Evolutionary conservation across 2,888 invertebrate species (phyloP).

Genomic region (Torymus auratus): DNA sequence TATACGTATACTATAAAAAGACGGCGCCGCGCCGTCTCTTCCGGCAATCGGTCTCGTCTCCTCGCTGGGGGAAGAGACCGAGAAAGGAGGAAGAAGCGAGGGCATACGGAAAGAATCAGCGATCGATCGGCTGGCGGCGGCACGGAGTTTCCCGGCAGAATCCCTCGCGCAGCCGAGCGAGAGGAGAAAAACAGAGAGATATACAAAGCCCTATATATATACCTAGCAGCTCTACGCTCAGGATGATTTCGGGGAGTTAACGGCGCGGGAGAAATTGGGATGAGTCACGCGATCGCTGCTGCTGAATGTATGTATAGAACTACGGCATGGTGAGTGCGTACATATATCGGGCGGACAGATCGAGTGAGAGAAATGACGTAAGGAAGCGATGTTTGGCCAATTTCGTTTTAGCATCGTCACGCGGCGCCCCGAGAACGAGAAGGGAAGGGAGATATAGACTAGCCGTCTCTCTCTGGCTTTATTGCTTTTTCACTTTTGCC

Average conservation of each 20-base stretch:
- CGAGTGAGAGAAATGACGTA: slow-evolving; percentile 6
- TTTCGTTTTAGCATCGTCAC: slow-evolving; percentile 33
- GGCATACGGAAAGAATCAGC: too few species aligned
- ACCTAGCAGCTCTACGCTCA: background rate
- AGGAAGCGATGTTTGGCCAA: slow-evolving; percentile 16
- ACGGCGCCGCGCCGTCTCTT: too few species aligned
- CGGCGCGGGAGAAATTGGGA: slow-evolving; percentile 23
- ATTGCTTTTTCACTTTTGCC: slow-evolving; percentile 39
- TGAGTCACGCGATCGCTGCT: slow-evolving; percentile 30
- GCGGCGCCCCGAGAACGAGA: background rate
- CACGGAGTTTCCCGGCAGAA: too few species aligned
- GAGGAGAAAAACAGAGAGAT: background rate
- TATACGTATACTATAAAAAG: too few species aligned
- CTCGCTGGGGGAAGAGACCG: too few species aligned
- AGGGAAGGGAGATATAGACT: too few species aligned
- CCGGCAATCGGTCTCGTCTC: too few species aligned
- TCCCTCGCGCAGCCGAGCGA: too few species aligned
- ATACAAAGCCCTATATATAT: background rate
- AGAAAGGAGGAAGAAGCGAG: background rate
- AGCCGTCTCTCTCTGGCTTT: slow-evolving; percentile 1
- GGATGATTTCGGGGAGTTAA: slow-evolving; percentile 21
- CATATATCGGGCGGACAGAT: slow-evolving; percentile 9
- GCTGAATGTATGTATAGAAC: too few species aligned
- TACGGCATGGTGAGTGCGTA: too few species aligned
- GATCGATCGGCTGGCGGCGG: too few species aligned